Conservation (phyloP, 2,797 vertebrate genomes). For the Rallus crepitans region DNA sequence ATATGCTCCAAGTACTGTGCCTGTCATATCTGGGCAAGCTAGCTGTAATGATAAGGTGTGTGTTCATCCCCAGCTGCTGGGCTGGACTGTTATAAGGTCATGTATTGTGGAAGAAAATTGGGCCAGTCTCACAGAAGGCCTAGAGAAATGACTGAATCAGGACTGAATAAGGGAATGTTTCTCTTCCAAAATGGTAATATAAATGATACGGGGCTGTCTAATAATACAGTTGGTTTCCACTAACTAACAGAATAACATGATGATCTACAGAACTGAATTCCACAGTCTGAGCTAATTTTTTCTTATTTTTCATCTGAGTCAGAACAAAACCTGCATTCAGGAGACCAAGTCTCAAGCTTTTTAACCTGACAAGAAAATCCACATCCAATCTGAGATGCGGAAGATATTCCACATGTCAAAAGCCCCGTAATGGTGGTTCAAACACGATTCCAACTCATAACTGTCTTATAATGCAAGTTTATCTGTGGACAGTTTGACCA, state of each 20-base stretch:
- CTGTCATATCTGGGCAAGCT: neutral
- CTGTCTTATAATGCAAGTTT: neutral
- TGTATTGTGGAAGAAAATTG: neutral
- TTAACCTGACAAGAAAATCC: neutral
- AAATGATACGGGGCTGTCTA: slow-evolving; percentile 36
- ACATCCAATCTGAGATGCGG: neutral
- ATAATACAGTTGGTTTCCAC: slow-evolving; percentile 58
- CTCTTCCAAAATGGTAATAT: slow-evolving; percentile 21
- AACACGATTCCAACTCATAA: neutral
- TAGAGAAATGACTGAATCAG: neutral
- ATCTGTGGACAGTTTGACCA: neutral
- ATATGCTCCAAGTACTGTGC: neutral
- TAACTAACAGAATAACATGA: slow-evolving; percentile 40
- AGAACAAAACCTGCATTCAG: slow-evolving; percentile 10
- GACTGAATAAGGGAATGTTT: slow-evolving; percentile 19
- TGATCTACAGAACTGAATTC: slow-evolving; percentile 23
- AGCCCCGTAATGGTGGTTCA: neutral
- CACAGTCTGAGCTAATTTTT: slow-evolving; percentile 31
- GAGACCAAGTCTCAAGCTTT: neutral
- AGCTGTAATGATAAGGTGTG: neutral
- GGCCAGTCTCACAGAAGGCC: neutral
- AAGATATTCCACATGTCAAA: neutral
- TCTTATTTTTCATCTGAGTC: slow-evolving; percentile 54
- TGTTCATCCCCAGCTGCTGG: neutral
- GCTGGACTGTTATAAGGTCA: neutral